Percentiles rank a stretch among this genome's conserved stretches.
Conservation (phyloP, 2,888 invertebrate species). For the Drosophila maculinotata region DNA sequence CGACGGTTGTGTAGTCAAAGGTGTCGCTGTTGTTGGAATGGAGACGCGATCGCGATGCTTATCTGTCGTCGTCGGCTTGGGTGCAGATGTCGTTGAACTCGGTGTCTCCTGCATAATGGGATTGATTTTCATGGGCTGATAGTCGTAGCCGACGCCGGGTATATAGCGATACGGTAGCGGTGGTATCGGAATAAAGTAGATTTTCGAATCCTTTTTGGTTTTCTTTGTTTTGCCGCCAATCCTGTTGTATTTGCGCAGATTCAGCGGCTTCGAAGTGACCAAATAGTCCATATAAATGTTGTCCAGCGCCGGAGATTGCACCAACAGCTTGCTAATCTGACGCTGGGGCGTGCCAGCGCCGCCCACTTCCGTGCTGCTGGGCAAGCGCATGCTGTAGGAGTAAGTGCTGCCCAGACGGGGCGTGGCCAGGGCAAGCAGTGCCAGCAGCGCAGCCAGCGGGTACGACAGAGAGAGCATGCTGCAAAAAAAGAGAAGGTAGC, state of each 20-base stretch:
- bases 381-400: conserved; percentile 39
- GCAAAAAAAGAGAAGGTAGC: conserved; percentile 2
- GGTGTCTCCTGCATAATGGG: conserved; percentile 63
- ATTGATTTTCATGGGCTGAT: conserved; percentile 88
- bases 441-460: conserved; percentile 16
- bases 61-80: conserved; percentile 15
- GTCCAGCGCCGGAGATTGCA: conserved; percentile 81
- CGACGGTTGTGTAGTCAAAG: conserved; percentile 6
- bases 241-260: conserved; percentile 79
- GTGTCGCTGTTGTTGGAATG: conserved; percentile 13
- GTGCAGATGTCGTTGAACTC: conserved; percentile 20
- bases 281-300: conserved; percentile 82
- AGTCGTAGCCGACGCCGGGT: conserved; percentile 93
- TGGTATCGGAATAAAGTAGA: conserved; percentile 94
- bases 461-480: conserved; percentile 54
- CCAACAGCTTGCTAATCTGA: conserved; percentile 45
- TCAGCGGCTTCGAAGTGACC: conserved; percentile 82
- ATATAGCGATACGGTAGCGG: conserved; percentile 94
- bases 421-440: conserved; percentile 36
- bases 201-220: conserved; percentile 89
- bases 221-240: conserved; percentile 81
- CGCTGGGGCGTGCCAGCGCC: conserved; percentile 8
- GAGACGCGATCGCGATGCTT: conserved; percentile 3
- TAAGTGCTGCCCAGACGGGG: conserved; percentile 36
- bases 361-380: conserved; percentile 12